Conservation (phyloP, 2,888 invertebrate species). For the Lithophane ornitopus region DNA sequence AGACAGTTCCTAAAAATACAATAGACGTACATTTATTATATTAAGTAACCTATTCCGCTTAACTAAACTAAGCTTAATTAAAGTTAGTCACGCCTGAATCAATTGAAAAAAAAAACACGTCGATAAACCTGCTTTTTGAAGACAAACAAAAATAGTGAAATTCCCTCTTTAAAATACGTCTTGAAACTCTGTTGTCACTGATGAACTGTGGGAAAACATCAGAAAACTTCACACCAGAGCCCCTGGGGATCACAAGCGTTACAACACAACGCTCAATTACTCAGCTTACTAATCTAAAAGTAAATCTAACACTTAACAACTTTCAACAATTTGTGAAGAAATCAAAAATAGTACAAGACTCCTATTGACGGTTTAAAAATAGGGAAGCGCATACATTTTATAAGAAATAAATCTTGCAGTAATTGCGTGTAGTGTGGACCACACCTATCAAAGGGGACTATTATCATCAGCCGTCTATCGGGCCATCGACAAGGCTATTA, state of each 20-base stretch:
- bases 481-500: slow-evolving; percentile 78
- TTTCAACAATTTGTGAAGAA: slow-evolving; percentile 57
- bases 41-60: no score
- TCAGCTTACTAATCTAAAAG: slow-evolving; percentile 56
- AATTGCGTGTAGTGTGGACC: slow-evolving; percentile 72
- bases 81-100: no score
- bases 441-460: slow-evolving; percentile 74
- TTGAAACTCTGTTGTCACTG: slow-evolving; percentile 27
- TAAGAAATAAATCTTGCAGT: slow-evolving; percentile 73
- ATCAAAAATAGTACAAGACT: slow-evolving; percentile 62
- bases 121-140: background rate
- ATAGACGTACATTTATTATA: no score
- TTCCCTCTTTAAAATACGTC: background rate
- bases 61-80: no score
- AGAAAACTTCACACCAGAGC: slow-evolving; percentile 27
- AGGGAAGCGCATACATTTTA: slow-evolving; percentile 64
- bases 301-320: slow-evolving; percentile 59
- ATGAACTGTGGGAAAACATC: slow-evolving; percentile 48
- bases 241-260: slow-evolving; percentile 35
- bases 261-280: slow-evolving; percentile 57
- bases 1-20: no score
- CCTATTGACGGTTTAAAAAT: slow-evolving; percentile 64
- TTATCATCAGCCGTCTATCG: slow-evolving; percentile 73
- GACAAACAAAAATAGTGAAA: background rate
- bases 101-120: background rate